A percentile compares a stretch with the other conserved stretches of the same genome.
Evolutionary conservation across 2,888 invertebrate species (phyloP).

Genomic region (Mycogona germanica): DNA sequence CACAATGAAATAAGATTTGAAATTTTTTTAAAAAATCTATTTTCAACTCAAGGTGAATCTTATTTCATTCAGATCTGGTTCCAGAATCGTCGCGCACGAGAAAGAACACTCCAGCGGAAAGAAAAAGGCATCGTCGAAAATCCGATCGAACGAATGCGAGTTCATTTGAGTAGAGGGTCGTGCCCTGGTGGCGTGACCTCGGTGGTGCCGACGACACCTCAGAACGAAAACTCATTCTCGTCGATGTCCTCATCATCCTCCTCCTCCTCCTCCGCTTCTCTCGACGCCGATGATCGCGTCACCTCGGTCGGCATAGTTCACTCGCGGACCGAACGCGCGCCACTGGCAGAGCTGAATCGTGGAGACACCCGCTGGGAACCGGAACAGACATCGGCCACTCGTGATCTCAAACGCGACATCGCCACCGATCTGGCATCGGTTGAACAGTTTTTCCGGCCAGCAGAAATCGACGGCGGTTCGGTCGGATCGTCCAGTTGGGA

Average conservation of each 20-base stretch:
- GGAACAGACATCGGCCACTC: background rate
- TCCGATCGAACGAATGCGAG: slow-evolving; percentile 15
- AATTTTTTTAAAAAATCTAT: no score
- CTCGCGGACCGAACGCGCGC: background rate
- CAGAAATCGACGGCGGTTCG: background rate
- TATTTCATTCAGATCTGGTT: slow-evolving; percentile 10
- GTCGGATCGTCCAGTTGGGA: background rate
- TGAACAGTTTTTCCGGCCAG: background rate
- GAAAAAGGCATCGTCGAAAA: slow-evolving; percentile 10
- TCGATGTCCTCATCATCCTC: no score
- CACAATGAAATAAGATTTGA: no score
- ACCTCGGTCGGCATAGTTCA: background rate
- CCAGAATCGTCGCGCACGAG: slow-evolving; percentile 11
- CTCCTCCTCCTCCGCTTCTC: background rate
- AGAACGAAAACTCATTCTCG: background rate
- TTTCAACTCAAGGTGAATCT: no score
- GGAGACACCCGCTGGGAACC: background rate
- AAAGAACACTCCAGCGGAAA: background rate
- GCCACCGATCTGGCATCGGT: background rate
- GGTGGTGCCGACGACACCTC: no score
- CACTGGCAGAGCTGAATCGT: background rate
- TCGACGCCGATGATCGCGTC: background rate
- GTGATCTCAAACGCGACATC: background rate
- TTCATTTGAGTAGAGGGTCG: background rate
- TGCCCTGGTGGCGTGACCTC: no score